A percentile compares a stretch with the other conserved stretches of the same genome.
These are phyloP conservation scores for Plebejus argus DNA, from an alignment of 2,888 invertebrate species.

Conservation along the genomic window DNA sequence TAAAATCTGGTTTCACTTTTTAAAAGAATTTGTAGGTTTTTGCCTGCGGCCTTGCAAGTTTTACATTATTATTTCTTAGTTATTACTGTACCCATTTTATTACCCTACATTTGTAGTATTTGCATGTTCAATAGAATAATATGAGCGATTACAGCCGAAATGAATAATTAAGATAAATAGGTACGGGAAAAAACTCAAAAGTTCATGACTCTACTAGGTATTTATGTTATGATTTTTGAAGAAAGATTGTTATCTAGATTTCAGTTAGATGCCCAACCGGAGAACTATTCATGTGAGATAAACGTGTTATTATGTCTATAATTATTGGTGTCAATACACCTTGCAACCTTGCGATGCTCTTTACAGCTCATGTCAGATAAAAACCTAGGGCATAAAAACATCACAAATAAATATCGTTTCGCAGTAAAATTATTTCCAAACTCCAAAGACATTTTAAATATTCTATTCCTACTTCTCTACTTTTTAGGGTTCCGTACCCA, in stretches of 20 bases:
- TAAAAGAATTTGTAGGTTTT: neutral
- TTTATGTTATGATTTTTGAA: neutral
- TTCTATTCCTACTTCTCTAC: neutral
- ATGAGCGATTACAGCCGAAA: neutral
- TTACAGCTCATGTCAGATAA: constrained; percentile 76
- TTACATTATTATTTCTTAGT: too few species aligned
- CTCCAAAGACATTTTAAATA: constrained; percentile 19
- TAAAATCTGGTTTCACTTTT: constrained; percentile 6
- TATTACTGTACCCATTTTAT: too few species aligned
- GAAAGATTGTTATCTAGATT: neutral
- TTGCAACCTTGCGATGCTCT: constrained; percentile 78
- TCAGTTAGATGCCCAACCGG: constrained; percentile 46
- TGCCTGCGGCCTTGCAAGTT: neutral
- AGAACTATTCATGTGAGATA: constrained; percentile 58
- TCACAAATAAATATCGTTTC: constrained; percentile 58
- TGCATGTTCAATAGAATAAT: too few species aligned
- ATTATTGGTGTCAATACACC: constrained; percentile 78
- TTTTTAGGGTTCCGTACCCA: too few species aligned
- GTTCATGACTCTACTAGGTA: too few species aligned
- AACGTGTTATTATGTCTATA: constrained; percentile 68
- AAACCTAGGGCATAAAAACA: constrained; percentile 74
- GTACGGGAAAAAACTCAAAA: neutral
- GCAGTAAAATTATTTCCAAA: constrained; percentile 44
- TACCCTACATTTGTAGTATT: too few species aligned
- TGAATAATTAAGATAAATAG: too few species aligned